Evolutionary conservation across 2,113 vertebrate species (phyloP), one percentile per base, ranked within the genome.

Genomic region (Antennarius striatus): DNA sequence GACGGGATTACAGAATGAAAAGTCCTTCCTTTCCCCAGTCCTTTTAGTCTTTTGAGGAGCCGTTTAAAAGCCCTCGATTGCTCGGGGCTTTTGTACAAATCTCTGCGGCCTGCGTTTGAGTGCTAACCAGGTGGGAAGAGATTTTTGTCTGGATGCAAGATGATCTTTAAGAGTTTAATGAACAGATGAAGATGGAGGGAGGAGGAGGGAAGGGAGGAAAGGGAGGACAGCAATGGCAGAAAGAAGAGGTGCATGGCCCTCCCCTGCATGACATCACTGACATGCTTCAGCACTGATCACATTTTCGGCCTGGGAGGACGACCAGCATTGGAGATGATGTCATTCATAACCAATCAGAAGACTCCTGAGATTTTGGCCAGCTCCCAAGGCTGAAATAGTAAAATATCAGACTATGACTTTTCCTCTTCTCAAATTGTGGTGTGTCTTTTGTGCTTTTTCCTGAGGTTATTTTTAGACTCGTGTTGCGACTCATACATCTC

Each of bases 201-300:
- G 49, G 62, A 32, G 42, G 62, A 54, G 56, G 22, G 1, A 14
- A 9, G 58, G 28, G 46, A 55, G 51, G 50, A 70, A 49, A 16
- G 29, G 71, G 54, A 67, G 47, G 59, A 69, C 58, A 63, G 56
- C 5, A 3, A 59, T 42, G 16, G n/a, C 30, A 49, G 17, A 78
- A 62, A 63, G n/a, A 54, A 45, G 77, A 60, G 70, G 71, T 59
- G 70, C 75, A 56, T 13, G 64, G 57, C 64, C 82, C 86, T 87
- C 79, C 79, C 83, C 12, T 79, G 77, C 82, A 92, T 93, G 83
- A 91, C 91, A 84, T 92, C 91, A 92, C 82, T 83, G 75, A 80
- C 82, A 92, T 92, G 86, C 85, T 82, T 92, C 65, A 22, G 80
- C 80, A 79, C 88, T 92, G 91, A 92, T 91, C 86, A 87, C 87